A percentile compares a stretch with the other conserved stretches of the same genome.
Evolutionary conservation across 2,113 vertebrate genomes (phyloP).

Genomic region (Ivindomyrus marchei): DNA sequence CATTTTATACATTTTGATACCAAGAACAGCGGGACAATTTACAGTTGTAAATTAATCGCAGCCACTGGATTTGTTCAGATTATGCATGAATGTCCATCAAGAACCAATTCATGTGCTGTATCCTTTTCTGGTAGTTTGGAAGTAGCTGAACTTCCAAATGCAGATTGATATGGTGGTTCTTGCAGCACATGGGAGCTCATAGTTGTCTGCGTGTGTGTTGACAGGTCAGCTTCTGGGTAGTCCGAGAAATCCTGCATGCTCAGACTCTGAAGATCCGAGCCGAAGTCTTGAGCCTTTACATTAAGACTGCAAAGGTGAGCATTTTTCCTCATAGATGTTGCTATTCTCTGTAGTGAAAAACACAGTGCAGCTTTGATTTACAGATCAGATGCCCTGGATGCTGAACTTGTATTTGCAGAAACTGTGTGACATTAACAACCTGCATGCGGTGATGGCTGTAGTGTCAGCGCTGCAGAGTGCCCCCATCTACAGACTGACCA

Average conservation of each 20-base stretch:
- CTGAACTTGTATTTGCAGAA: constrained; percentile 64
- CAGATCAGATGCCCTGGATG: neutral
- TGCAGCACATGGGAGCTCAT: neutral
- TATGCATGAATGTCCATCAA: neutral
- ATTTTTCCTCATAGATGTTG: neutral
- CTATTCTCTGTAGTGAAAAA: neutral
- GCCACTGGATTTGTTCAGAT: neutral
- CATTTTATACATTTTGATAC: neutral
- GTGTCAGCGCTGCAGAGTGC: constrained; percentile 92
- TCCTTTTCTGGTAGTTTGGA: neutral
- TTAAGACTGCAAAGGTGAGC: constrained; percentile 14
- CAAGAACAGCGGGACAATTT: neutral
- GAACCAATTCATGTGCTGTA: neutral
- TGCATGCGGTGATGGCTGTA: constrained; percentile 95
- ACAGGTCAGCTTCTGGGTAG: constrained; percentile 98
- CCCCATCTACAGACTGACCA: constrained; percentile 91
- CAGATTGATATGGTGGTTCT: neutral
- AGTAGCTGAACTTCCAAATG: neutral
- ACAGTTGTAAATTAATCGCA: neutral
- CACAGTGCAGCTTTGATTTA: neutral
- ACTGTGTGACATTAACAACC: constrained; percentile 93
- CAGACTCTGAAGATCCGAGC: constrained; percentile 97
- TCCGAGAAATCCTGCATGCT: constrained; percentile 94
- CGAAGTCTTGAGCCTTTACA: constrained; percentile 91
- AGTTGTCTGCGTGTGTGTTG: neutral